phyloP scores from a whole-genome alignment of 2,888 invertebrate genomes.

The Microctonus hyperodae region DNA sequence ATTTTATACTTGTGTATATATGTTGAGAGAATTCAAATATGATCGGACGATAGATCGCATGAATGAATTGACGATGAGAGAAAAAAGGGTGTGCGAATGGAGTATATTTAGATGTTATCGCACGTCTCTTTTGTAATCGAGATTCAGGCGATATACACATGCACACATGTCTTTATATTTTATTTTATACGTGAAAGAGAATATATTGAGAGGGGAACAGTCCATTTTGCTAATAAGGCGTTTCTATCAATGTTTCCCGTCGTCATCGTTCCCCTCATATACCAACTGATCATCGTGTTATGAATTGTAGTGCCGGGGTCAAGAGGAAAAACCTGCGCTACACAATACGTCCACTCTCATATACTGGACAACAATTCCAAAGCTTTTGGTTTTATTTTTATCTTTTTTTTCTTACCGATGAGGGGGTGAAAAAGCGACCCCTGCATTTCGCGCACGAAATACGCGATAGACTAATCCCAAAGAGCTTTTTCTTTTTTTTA shows the following conservation, averaged over 20 bases:
- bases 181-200: too few species aligned
- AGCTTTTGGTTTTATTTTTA: not conserved
- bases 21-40: not conserved
- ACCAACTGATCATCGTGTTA: conserved; percentile 11
- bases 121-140: conserved; percentile 21
- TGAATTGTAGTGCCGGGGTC: conserved; percentile 39
- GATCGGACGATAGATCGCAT: conserved; percentile 4
- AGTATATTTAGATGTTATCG: conserved; percentile 29
- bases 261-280: not conserved
- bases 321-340: conserved; percentile 42
- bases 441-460: conserved; percentile 6
- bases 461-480: conserved; percentile 2
- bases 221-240: conserved; percentile 55
- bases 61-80: conserved; percentile 21
- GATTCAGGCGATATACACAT: conserved; percentile 47
- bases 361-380: conserved; percentile 8
- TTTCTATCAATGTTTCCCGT: conserved; percentile 36
- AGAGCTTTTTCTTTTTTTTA: conserved; percentile 3
- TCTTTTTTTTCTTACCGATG: conserved; percentile 11
- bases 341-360: conserved; percentile 32
- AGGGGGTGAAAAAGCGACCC: conserved; percentile 14
- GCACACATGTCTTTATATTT: conserved; percentile 31
- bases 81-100: conserved; percentile 14
- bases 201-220: conserved; percentile 32
- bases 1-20: not conserved